A percentile compares a stretch with the other conserved stretches of the same genome.
These are phyloP conservation scores for Xyrichtys novacula DNA, from an alignment of 2,797 vertebrate species.

Conservation along the genomic window DNA sequence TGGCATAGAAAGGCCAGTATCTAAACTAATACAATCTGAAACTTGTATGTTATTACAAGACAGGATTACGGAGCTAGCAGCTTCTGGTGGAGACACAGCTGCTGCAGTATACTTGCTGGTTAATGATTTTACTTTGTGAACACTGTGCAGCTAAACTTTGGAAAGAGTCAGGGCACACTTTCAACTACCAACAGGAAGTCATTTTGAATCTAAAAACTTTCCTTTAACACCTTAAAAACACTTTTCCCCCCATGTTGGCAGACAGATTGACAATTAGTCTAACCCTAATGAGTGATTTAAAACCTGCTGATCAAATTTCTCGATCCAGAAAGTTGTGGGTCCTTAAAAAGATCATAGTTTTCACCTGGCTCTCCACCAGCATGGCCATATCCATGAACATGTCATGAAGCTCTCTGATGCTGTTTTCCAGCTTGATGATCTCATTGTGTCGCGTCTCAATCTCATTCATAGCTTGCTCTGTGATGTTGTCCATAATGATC, in stretches of 20 bases:
- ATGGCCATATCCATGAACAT: constrained; percentile 99
- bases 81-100: constrained; percentile 23
- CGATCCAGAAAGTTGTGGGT: constrained; percentile 30
- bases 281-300: constrained; percentile 6
- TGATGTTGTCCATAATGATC: constrained; percentile 98
- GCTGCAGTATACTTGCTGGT: constrained; percentile 1
- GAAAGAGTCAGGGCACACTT: background rate
- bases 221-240: too few species aligned
- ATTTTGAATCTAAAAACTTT: background rate
- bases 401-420: constrained; percentile 95
- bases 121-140: constrained; percentile 28
- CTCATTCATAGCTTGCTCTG: constrained; percentile 94
- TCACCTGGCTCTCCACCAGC: constrained; percentile 97
- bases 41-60: constrained; percentile 7
- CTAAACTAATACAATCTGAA: constrained; percentile 31
- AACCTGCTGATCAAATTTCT: constrained; percentile 9
- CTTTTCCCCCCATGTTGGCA: background rate
- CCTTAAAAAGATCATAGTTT: constrained; percentile 37
- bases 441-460: constrained; percentile 95
- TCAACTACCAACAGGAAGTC: background rate
- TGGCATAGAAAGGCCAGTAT: constrained; percentile 31
- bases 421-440: constrained; percentile 97
- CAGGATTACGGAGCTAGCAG: constrained; percentile 25
- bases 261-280: too few species aligned
- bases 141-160: constrained; percentile 3